A percentile compares a stretch with the other conserved stretches of the same genome.
Conservation (phyloP, 2,888 invertebrate genomes). For the Tinea semifulvella region DNA sequence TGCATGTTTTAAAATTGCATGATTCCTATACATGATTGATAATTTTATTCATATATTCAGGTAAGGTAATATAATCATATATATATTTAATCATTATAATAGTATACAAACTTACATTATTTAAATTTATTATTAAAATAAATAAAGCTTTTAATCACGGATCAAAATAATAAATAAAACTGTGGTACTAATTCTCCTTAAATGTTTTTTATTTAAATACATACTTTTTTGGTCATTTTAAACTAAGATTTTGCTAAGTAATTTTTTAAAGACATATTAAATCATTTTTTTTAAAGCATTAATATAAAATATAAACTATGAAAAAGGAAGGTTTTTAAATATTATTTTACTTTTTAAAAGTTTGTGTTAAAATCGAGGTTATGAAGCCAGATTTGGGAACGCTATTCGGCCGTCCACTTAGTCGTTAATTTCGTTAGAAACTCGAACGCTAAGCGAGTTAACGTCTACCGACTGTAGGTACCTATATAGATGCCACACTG, state of each 20-base stretch:
- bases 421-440: constrained; percentile 4
- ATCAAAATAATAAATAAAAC: neutral
- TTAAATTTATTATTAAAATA: no score
- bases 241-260: no score
- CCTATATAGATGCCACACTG: no score
- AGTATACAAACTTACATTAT: no score
- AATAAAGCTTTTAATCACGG: neutral
- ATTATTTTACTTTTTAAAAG: constrained; percentile 1
- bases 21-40: neutral
- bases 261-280: no score
- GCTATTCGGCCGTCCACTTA: constrained; percentile 11
- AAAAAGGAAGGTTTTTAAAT: no score
- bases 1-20: constrained; percentile 9
- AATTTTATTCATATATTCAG: no score
- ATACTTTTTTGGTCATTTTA: no score
- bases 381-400: constrained; percentile 4
- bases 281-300: neutral
- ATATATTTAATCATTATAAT: no score
- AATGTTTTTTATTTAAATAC: neutral
- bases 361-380: neutral
- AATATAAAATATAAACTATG: neutral
- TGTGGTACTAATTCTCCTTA: constrained; percentile 12
- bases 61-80: no score
- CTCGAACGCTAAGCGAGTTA: constrained; percentile 4
- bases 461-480: no score